Evolutionary conservation across 2,888 invertebrate species (phyloP).

Genomic region (Scaptomyza parva): DNA sequence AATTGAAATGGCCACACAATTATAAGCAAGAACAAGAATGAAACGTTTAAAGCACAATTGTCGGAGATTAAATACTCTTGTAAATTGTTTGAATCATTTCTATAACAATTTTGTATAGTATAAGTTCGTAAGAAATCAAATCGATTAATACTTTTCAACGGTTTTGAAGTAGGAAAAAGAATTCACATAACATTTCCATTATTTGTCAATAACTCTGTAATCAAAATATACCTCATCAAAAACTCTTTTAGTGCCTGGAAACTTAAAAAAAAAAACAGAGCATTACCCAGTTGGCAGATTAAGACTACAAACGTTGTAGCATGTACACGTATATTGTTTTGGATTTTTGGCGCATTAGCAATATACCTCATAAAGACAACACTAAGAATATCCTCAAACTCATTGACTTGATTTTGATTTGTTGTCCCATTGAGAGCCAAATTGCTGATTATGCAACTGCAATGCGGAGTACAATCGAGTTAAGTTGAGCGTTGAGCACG

Average conservation of each 20-base stretch:
- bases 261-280: background rate
- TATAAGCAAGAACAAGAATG: conserved; percentile 46
- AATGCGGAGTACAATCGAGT: conserved; percentile 58
- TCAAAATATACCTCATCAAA: background rate
- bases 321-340: conserved; percentile 2
- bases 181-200: no score
- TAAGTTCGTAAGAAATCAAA: background rate
- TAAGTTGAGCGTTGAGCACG: conserved; percentile 42
- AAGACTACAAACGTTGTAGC: no score
- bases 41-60: background rate
- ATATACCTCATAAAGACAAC: conserved; percentile 4
- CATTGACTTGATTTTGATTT: conserved; percentile 59
- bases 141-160: background rate
- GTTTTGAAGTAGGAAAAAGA: no score
- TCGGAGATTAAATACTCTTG: conserved; percentile 31
- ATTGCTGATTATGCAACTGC: conserved; percentile 62
- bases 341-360: conserved; percentile 17
- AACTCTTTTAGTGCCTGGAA: no score
- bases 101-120: background rate
- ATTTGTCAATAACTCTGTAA: no score
- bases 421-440: conserved; percentile 67
- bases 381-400: conserved; percentile 49
- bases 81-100: background rate
- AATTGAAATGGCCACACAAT: conserved; percentile 74
- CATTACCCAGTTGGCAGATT: background rate